These are phyloP conservation scores for Eristalis pertinax DNA, from an alignment of 2,888 invertebrate species.

Conservation along the genomic window DNA sequence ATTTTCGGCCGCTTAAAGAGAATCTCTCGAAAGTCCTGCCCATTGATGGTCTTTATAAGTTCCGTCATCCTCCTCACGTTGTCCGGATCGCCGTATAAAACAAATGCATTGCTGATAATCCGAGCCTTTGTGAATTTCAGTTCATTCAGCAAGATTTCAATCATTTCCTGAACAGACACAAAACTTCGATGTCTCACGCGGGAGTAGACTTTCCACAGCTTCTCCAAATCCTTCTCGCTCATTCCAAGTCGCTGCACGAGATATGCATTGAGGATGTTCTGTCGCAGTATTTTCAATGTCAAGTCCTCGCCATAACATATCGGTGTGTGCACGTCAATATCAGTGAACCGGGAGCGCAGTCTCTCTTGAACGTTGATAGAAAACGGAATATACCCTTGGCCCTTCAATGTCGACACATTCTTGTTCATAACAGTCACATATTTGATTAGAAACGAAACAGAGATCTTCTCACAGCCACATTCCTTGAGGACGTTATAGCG, in stretches of 20 bases:
- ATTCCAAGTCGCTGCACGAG: conserved; percentile 81
- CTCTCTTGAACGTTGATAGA: conserved; percentile 80
- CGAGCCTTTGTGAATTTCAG: conserved; percentile 83
- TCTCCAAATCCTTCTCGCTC: conserved; percentile 77
- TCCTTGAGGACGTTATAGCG: conserved; percentile 85
- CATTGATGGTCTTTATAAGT: conserved; percentile 83
- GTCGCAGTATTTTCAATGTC: conserved; percentile 77
- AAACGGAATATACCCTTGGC: conserved; percentile 78
- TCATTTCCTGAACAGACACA: conserved; percentile 82
- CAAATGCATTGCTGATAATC: conserved; percentile 84
- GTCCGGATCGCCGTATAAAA: conserved; percentile 84
- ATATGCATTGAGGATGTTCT: conserved; percentile 78
- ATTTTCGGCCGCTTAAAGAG: conserved; percentile 85
- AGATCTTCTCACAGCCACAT: conserved; percentile 83
- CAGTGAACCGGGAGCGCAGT: conserved; percentile 76
- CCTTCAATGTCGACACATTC: conserved; percentile 80
- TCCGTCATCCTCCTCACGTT: conserved; percentile 84
- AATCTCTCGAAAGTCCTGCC: conserved; percentile 83
- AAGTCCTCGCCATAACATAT: conserved; percentile 66
- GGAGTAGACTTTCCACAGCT: conserved; percentile 79
- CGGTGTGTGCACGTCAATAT: conserved; percentile 71
- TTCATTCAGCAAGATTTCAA: conserved; percentile 83
- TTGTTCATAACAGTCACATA: conserved; percentile 79
- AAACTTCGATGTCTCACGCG: conserved; percentile 82
- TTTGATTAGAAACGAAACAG: conserved; percentile 80